Evolutionary conservation across 2,888 invertebrate species (phyloP).

Genomic region (Linyphia triangularis): DNA sequence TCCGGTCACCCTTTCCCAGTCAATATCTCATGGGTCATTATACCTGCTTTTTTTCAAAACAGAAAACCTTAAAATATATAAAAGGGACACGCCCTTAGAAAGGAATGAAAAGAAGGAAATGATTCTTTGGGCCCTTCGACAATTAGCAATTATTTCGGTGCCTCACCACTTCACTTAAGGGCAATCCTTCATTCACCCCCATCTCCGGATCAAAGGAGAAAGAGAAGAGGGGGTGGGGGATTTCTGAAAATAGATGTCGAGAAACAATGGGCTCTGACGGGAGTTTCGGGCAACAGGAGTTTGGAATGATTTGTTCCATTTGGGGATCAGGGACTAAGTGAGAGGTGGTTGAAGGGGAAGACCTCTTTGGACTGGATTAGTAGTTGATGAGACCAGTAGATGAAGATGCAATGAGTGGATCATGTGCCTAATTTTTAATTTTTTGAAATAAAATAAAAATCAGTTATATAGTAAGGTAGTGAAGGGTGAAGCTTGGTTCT

Average conservation of each 20-base stretch:
- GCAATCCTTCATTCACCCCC: slow-evolving; percentile 48
- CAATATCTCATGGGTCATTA: slow-evolving; percentile 45
- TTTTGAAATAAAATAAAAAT: no score
- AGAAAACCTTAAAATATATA: slow-evolving; percentile 46
- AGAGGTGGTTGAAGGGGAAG: background rate
- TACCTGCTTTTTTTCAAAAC: slow-evolving; percentile 29
- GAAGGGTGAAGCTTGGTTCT: no score
- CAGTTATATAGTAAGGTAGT: no score
- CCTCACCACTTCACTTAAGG: slow-evolving; percentile 51
- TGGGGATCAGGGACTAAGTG: slow-evolving; percentile 25
- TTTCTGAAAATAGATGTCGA: slow-evolving; percentile 62
- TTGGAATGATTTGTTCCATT: slow-evolving; percentile 56
- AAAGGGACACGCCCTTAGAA: slow-evolving; percentile 36
- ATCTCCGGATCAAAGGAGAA: slow-evolving; percentile 1
- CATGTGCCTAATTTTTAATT: no score
- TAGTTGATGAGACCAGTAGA: no score
- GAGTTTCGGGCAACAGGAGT: slow-evolving; percentile 69
- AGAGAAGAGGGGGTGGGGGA: background rate
- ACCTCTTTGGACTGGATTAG: background rate
- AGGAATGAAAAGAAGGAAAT: background rate
- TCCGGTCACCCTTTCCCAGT: slow-evolving; percentile 43
- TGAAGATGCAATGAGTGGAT: no score
- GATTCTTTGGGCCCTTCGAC: no score
- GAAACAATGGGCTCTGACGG: slow-evolving; percentile 68
- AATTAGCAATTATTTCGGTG: slow-evolving; percentile 69